Evolutionary conservation across 2,888 invertebrate species (phyloP), one percentile per base, ranked within the genome.

Genomic region (Flexamia atlantica): DNA sequence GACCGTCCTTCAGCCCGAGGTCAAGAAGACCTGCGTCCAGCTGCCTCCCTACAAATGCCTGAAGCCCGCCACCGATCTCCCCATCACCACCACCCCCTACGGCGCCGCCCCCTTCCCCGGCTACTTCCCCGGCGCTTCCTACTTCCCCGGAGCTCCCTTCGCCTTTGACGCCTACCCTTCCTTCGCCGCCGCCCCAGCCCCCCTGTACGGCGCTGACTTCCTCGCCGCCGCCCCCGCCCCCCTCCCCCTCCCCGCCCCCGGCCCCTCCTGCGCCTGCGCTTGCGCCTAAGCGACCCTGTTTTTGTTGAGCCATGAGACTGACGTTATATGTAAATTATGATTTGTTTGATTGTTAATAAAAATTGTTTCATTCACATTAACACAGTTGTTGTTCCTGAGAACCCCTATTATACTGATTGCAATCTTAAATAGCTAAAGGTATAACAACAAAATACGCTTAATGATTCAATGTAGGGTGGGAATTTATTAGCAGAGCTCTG

Each of bases 151-250:
- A 53, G 10, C 74, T 70, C 14, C 30, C 72, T n/a, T 28, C 72
- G 57, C 68, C 28, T 60, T n/a, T 17, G 36, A 79, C 23, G 79
- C 57, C 36, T 32, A 32, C 76, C 64, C 74, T 32, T 81, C 84
- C 57, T 84, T 85, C 68, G 83, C 81, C 12, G 82, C 82, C 53
- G n/a, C 25, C 28, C 32, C 60, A 40, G 28, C 64, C 83, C 30
- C 23, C 83, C 14, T 25, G 30, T 9, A 4, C n/a, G 20, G 25
- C 10, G 20, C 25, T 83, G 50, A 50, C 50, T n/a, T n/a, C n/a
- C n/a, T n/a, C n/a, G 50, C 14, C 23, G 32, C 86, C 17, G n/a
- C 76, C 36, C 9, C 70, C 40, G 76, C 84, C 20, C 42, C 84
- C 12, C 3, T 3, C 60, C n/a, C 14, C 60, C 3, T 9, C 14